phyloP scores from a whole-genome alignment of 2,113 vertebrate species.

The Spizaetus ornatus region DNA sequence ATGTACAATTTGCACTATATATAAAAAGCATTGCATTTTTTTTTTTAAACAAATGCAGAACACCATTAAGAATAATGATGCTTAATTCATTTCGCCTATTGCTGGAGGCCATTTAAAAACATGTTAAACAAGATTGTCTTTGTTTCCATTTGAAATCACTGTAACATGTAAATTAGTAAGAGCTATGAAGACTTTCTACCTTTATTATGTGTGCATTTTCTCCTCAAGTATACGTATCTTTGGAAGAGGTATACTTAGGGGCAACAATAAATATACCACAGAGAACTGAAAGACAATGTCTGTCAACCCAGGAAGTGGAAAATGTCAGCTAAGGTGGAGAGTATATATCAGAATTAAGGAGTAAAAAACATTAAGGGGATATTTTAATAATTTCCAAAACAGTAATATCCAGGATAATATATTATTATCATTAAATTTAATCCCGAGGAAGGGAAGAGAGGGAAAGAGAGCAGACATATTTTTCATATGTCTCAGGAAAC shows the following conservation, averaged over 20 bases:
- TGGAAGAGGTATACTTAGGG: neutral
- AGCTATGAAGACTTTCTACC: neutral
- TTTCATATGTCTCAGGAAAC: neutral
- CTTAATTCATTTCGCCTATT: neutral
- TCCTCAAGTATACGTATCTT: neutral
- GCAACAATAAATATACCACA: neutral
- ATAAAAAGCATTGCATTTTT: neutral
- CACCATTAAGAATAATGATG: neutral
- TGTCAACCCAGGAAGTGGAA: neutral
- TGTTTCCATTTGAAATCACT: neutral
- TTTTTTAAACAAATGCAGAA: neutral
- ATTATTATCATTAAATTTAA: neutral
- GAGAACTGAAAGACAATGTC: neutral
- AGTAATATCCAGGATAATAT: neutral
- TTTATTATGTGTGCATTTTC: neutral
- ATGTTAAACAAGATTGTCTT: neutral
- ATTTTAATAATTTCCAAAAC: neutral
- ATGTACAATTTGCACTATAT: neutral
- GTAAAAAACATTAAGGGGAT: neutral
- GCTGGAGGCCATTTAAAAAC: neutral
- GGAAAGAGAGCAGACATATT: neutral
- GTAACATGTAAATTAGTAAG: neutral
- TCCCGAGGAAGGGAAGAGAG: neutral
- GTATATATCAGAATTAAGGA: neutral
- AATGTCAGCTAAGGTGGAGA: neutral